These are phyloP conservation scores for Dicrostonyx torquatus DNA, from an alignment of 2,797 vertebrate species.

Conservation along the genomic window DNA sequence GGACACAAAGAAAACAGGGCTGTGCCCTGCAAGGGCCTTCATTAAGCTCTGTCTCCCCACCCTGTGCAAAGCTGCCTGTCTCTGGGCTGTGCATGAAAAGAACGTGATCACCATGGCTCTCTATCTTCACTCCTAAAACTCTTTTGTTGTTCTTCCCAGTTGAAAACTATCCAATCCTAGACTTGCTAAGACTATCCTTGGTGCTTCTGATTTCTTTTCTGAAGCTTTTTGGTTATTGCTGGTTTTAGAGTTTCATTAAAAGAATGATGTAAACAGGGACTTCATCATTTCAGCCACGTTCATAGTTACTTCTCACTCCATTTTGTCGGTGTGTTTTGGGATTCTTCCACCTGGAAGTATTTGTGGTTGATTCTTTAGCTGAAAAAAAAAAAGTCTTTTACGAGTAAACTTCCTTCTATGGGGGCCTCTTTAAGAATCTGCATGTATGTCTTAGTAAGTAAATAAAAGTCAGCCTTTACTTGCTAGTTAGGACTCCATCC, in stretches of 20 bases:
- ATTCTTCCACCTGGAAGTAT: slow-evolving; percentile 77
- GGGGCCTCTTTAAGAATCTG: slow-evolving; percentile 84
- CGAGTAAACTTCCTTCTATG: slow-evolving; percentile 67
- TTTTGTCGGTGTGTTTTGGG: slow-evolving; percentile 69
- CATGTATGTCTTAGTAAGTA: slow-evolving; percentile 82
- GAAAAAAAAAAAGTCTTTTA: neutral
- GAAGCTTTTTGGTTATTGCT: slow-evolving; percentile 67
- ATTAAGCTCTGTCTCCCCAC: slow-evolving; percentile 21
- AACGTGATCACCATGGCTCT: slow-evolving; percentile 60
- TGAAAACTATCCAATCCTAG: slow-evolving; percentile 59
- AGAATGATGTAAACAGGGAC: slow-evolving; percentile 80
- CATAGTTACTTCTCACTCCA: slow-evolving; percentile 79
- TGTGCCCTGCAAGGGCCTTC: neutral
- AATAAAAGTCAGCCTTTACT: slow-evolving; percentile 86
- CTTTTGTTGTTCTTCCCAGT: slow-evolving; percentile 61
- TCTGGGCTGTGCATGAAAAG: slow-evolving; percentile 60
- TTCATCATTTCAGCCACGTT: slow-evolving; percentile 80
- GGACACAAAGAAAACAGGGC: neutral
- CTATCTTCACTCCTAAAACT: slow-evolving; percentile 49
- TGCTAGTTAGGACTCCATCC: slow-evolving; percentile 83
- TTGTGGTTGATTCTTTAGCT: slow-evolving; percentile 83
- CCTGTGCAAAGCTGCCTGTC: slow-evolving; percentile 25
- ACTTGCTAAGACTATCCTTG: slow-evolving; percentile 34
- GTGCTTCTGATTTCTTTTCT: slow-evolving; percentile 65
- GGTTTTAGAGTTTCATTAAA: slow-evolving; percentile 77